Conservation (phyloP, 2,888 invertebrate species). For the Heliconius sara region DNA sequence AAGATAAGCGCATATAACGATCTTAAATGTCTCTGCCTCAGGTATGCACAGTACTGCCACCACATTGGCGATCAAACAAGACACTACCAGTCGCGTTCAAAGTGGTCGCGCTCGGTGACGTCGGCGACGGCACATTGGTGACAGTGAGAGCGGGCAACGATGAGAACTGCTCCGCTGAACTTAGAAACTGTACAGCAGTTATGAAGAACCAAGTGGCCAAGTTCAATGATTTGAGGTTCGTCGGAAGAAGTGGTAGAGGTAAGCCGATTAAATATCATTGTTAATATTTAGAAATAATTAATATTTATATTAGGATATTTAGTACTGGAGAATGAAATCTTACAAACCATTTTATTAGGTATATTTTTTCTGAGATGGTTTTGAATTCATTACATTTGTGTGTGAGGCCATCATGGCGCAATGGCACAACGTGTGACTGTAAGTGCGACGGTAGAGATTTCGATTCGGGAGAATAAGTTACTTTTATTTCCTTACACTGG, state of each 20-base stretch:
- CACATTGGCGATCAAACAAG: conserved; percentile 98
- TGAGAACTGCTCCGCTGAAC: conserved; percentile 97
- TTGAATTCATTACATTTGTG: no score
- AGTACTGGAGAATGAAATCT: no score
- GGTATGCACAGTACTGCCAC: conserved; percentile 94
- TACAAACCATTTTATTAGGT: no score
- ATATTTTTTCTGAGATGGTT: no score
- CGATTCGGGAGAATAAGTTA: no score
- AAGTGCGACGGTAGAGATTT: no score
- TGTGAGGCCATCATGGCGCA: no score
- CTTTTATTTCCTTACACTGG: no score
- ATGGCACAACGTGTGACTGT: no score
- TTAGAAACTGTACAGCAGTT: conserved; percentile 95
- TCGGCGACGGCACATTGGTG: conserved; percentile 96
- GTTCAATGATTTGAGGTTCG: conserved; percentile 98
- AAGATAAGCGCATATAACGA: no score
- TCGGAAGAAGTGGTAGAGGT: conserved; percentile 98
- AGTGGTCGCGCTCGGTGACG: conserved; percentile 95
- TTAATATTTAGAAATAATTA: no score
- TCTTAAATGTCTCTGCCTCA: conserved; percentile 51
- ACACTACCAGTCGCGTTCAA: conserved; percentile 98
- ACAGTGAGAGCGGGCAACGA: conserved; percentile 98
- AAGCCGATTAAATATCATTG: conserved; percentile 62
- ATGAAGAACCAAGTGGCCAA: conserved; percentile 99
- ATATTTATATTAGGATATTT: background rate